Evolutionary conservation across 1,140 invertebrate species (phyloP), one percentile per base, ranked within the genome.

Genomic region (Chymomyza costata): DNA sequence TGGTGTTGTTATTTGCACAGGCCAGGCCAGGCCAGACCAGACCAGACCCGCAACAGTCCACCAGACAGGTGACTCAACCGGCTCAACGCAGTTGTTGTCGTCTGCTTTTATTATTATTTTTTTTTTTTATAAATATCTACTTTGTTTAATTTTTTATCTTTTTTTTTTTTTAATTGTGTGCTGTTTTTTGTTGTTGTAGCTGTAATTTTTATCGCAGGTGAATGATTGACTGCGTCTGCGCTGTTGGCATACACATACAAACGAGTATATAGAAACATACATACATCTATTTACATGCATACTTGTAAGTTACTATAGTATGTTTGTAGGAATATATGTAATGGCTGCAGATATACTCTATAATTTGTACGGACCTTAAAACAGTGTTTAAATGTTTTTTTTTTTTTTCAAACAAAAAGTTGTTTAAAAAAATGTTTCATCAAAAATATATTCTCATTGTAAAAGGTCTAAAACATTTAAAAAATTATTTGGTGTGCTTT

Each of bases 21-120:
- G 6, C 13, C 32, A 3, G 6, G 32, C 32, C 8, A 6, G 35
- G 10, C 15, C 35, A 6, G 11, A n/a, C 50, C 8, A n/a, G 13
- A 3, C 3, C 34, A 7, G 17, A 45, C 16, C 6, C 43, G 18
- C 35, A 2, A 34, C 7, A n/a, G 25, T 8, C n/a, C 48, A n/a
- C 28, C 56, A 52, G 54, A 78, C 71, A 78, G 71, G 71, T 78
- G 71, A 78, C 65, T 78, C 71, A 78, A 78, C 70, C 70, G 53
- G 54, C 62, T 66, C 54, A 57, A 15, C 53, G 54, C 13, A 40
- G 34, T 37, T 54, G 13, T 35, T 25, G 35, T 41, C 30, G 18
- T 41, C n/a, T 41, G 10, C 16, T 21, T n/a, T 41, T 41, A 5
- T 11, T 41, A 10, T 41, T 41, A 18, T 19, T 25, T 38, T 48